A percentile compares a stretch with the other conserved stretches of the same genome.
Evolutionary conservation across 1,140 invertebrate genomes (phyloP).

Genomic region (Atta cephalotes): DNA sequence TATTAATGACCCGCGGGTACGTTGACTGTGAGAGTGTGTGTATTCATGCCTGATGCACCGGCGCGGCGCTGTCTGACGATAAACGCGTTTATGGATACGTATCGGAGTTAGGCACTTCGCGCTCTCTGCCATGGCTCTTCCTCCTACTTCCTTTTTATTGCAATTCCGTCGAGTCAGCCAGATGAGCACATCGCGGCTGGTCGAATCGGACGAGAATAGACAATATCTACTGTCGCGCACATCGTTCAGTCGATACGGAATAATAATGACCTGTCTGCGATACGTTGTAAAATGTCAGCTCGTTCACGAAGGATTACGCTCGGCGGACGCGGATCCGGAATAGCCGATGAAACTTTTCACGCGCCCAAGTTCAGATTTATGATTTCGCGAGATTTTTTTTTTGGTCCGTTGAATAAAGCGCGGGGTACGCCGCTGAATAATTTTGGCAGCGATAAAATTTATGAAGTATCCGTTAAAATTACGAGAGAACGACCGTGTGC

Average conservation of each 20-base stretch:
- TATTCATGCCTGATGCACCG: background rate
- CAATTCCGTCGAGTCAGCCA: conserved; percentile 48
- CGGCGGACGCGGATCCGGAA: conserved; percentile 19
- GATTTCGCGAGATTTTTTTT: conserved; percentile 49
- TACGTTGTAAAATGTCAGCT: conserved; percentile 59
- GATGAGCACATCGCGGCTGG: conserved; percentile 19
- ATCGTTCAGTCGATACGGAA: conserved; percentile 46
- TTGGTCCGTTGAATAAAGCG: background rate
- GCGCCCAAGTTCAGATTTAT: conserved; percentile 50
- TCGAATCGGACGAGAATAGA: conserved; percentile 24
- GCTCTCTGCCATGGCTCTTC: conserved; percentile 33
- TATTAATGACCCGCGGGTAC: conserved; percentile 73
- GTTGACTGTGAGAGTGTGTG: conserved; percentile 14
- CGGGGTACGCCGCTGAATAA: conserved; percentile 39
- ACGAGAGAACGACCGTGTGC: conserved; percentile 37
- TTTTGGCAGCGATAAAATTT: conserved; percentile 52
- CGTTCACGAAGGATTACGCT: conserved; percentile 56
- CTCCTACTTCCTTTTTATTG: conserved; percentile 33
- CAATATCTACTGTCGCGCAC: conserved; percentile 38
- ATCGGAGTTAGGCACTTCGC: conserved; percentile 62
- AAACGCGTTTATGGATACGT: conserved; percentile 74
- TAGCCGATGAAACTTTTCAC: conserved; percentile 51
- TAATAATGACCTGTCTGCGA: conserved; percentile 62
- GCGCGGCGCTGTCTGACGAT: conserved; percentile 50
- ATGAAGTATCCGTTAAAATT: conserved; percentile 59